Conservation (phyloP, 2,113 vertebrate genomes). For the Hippolais icterina region DNA sequence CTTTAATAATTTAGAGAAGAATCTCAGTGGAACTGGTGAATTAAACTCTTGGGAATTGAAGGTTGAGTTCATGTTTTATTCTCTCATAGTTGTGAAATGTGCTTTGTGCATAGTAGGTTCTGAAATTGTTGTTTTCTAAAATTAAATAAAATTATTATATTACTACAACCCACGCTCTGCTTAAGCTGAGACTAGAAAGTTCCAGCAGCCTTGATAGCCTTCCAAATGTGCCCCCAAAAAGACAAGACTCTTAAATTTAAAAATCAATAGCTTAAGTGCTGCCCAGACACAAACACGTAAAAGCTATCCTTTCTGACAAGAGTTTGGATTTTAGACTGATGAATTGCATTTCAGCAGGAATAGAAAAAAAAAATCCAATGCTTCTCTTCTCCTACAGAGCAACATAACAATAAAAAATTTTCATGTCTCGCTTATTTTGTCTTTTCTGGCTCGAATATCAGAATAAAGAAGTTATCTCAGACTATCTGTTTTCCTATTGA, state of each 20-base stretch:
- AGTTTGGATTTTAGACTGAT: conserved; percentile 48
- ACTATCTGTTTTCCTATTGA: not conserved
- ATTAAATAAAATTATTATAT: not conserved
- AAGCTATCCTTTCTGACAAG: conserved; percentile 37
- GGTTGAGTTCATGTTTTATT: not conserved
- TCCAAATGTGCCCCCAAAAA: not conserved
- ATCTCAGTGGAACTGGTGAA: not conserved
- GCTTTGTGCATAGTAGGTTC: not conserved
- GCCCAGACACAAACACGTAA: conserved; percentile 16
- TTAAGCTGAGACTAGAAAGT: not conserved
- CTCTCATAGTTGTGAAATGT: not conserved
- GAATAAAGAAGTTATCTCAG: not conserved
- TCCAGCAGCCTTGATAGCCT: not conserved
- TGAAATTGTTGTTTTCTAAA: not conserved
- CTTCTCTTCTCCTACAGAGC: not conserved
- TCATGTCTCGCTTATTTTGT: not conserved
- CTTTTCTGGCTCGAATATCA: not conserved
- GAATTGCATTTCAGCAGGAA: conserved; percentile 12
- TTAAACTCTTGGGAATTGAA: not conserved
- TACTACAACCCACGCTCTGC: not conserved
- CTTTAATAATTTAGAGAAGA: not conserved
- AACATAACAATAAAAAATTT: conserved; percentile 11
- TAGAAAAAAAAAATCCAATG: not conserved
- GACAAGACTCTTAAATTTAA: conserved; percentile 44
- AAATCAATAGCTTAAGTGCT: conserved; percentile 46